phyloP scores from a whole-genome alignment of 1,140 invertebrate genomes.

The Himalopsyche phryganea region DNA sequence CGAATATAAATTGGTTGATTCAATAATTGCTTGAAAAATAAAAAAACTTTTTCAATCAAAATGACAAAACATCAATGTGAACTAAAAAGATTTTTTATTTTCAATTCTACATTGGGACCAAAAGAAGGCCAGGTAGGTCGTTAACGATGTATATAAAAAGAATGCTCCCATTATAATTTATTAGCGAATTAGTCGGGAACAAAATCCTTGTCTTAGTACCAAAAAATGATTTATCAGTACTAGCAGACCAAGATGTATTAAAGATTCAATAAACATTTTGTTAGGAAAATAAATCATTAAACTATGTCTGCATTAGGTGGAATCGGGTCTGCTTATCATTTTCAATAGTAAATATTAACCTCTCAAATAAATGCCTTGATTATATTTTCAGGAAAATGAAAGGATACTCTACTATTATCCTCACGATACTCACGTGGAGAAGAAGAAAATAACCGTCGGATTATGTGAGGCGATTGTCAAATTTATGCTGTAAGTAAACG shows the following conservation, averaged over 20 bases:
- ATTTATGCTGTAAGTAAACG: slow-evolving; percentile 76
- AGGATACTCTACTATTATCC: slow-evolving; percentile 88
- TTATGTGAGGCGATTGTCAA: slow-evolving; percentile 88
- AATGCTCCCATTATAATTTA: not conserved
- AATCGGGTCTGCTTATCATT: no score
- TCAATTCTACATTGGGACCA: slow-evolving; percentile 49
- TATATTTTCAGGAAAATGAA: slow-evolving; percentile 67
- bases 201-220: slow-evolving; percentile 26
- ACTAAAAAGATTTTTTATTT: slow-evolving; percentile 50
- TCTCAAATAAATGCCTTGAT: no score
- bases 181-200: not conserved
- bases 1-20: no score
- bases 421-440: slow-evolving; percentile 69
- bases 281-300: no score
- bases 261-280: no score
- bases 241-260: no score
- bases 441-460: slow-evolving; percentile 85
- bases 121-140: slow-evolving; percentile 47
- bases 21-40: no score
- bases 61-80: slow-evolving; percentile 48
- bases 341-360: no score
- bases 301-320: no score
- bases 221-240: no score
- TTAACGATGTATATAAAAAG: not conserved
- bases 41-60: no score